These are phyloP conservation scores for Oceanites oceanicus DNA, from an alignment of 2,113 vertebrate species.

Conservation along the genomic window DNA sequence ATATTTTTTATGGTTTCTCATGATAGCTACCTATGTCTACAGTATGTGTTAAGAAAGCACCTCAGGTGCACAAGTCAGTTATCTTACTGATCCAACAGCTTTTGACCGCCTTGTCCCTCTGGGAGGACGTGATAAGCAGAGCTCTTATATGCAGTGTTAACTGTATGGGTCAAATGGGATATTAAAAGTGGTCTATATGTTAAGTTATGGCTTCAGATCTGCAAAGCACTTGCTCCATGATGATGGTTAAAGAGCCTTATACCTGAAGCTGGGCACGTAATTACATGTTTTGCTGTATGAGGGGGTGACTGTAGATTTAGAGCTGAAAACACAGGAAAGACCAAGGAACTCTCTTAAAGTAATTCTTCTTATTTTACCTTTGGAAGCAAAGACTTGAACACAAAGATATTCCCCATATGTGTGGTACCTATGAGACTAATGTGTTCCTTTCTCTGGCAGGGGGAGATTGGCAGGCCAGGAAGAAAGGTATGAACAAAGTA, in stretches of 20 bases:
- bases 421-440: slow-evolving; percentile 17
- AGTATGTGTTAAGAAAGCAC: neutral
- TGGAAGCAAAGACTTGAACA: neutral
- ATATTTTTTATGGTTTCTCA: neutral
- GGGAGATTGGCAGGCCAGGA: slow-evolving; percentile 96
- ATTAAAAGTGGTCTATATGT: neutral
- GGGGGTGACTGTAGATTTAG: neutral
- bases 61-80: neutral
- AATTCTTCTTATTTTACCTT: neutral
- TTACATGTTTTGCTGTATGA: neutral
- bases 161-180: neutral
- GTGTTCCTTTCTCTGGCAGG: slow-evolving; percentile 77
- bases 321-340: neutral
- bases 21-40: neutral
- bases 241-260: neutral
- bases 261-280: neutral
- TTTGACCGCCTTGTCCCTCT: neutral
- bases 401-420: neutral
- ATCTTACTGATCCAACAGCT: neutral
- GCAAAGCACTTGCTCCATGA: neutral
- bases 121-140: neutral
- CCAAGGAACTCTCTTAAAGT: neutral
- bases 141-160: neutral
- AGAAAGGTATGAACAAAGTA: slow-evolving; percentile 86
- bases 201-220: neutral